Conservation (phyloP, 2,113 vertebrate species). For the Leptodactylus fuscus region DNA sequence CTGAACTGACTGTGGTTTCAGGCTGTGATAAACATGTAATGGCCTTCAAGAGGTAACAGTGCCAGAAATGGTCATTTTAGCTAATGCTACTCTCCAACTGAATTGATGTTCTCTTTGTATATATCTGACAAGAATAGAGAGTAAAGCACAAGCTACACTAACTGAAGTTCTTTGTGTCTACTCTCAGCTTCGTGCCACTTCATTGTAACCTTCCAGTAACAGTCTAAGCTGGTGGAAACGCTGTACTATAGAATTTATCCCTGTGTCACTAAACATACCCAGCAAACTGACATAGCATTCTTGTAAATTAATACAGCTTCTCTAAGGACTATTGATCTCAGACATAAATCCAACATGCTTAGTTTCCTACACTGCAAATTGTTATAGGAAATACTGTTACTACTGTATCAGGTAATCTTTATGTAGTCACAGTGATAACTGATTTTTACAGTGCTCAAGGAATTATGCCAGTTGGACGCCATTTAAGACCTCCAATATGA, state of each 20-base stretch:
- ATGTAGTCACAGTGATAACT: too few species aligned
- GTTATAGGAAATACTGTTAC: too few species aligned
- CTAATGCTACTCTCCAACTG: neutral
- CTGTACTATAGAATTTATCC: too few species aligned
- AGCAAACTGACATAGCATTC: too few species aligned
- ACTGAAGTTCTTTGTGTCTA: neutral
- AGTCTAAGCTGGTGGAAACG: neutral
- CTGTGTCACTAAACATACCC: too few species aligned
- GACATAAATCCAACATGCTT: too few species aligned
- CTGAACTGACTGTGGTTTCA: constrained; percentile 25
- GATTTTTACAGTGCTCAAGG: too few species aligned
- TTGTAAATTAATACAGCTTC: neutral
- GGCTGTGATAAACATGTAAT: constrained; percentile 59
- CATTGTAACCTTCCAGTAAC: neutral
- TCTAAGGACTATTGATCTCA: too few species aligned
- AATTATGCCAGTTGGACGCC: too few species aligned
- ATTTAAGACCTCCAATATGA: too few species aligned
- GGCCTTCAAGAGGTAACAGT: constrained; percentile 36
- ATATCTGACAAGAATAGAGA: neutral
- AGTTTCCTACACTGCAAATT: too few species aligned
- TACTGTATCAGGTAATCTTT: too few species aligned
- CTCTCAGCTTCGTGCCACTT: neutral
- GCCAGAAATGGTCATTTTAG: constrained; percentile 42
- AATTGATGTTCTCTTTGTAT: neutral
- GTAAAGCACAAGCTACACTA: neutral